Evolutionary conservation across 2,888 invertebrate genomes (phyloP).

Genomic region (Mimumesa dahlbomi): DNA sequence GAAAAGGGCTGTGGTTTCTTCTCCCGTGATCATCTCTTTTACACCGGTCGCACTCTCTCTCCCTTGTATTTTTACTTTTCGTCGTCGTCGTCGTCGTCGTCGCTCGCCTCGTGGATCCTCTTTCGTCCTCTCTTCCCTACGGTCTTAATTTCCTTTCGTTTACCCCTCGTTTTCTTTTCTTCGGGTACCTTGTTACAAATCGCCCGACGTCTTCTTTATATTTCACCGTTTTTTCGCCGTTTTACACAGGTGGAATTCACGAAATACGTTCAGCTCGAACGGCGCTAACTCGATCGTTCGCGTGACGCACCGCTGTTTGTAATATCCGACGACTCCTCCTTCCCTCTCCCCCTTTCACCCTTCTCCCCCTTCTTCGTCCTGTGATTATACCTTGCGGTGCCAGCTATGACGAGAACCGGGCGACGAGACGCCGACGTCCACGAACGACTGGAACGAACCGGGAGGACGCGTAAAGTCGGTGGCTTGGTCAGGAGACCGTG

Average conservation of each 20-base stretch:
- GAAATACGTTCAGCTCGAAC: conserved; percentile 19
- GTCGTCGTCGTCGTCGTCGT: conserved; percentile 11
- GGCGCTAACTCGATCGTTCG: conserved; percentile 63
- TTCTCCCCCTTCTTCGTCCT: too few species aligned
- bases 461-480: conserved; percentile 51
- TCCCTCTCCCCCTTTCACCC: too few species aligned
- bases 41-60: conserved; percentile 1
- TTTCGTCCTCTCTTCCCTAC: neutral
- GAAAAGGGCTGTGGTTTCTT: conserved; percentile 64
- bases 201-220: too few species aligned
- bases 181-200: too few species aligned
- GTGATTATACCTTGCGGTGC: conserved; percentile 57
- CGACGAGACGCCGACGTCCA: conserved; percentile 28
- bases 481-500: conserved; percentile 42
- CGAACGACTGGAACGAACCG: conserved; percentile 24
- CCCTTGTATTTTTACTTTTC: neutral
- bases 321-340: conserved; percentile 47
- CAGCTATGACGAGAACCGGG: conserved; percentile 33
- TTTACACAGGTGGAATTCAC: conserved; percentile 6
- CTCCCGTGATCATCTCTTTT: conserved; percentile 57
- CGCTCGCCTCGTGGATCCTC: conserved; percentile 1
- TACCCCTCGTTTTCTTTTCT: conserved; percentile 1
- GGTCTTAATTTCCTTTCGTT: conserved; percentile 11
- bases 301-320: conserved; percentile 67
- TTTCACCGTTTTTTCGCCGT: neutral